Conservation (phyloP, 2,888 invertebrate genomes). For the Pammene fasciana region DNA sequence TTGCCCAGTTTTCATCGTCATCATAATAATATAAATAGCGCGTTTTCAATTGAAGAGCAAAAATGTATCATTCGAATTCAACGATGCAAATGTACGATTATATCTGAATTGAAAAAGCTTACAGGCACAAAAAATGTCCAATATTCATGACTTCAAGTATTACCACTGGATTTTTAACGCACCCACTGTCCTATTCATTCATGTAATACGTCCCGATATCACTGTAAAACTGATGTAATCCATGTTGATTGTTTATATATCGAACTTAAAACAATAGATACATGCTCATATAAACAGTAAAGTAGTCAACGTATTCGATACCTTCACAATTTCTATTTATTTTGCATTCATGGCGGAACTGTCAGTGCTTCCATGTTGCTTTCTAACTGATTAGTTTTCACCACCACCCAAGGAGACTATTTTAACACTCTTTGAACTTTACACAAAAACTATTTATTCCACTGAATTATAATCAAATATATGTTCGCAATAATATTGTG, state of each 20-base stretch:
- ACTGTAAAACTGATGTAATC: conserved; percentile 40
- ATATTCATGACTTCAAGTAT: conserved; percentile 36
- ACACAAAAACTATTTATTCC: conserved; percentile 38
- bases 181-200: conserved; percentile 35
- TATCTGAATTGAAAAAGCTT: conserved; percentile 33
- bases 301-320: conserved; percentile 52
- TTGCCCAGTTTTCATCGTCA: conserved; percentile 33
- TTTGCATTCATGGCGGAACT: conserved; percentile 85
- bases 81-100: conserved; percentile 29
- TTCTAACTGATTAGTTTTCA: conserved; percentile 65
- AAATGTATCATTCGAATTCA: conserved; percentile 13
- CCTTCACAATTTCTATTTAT: conserved; percentile 83
- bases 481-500: conserved; percentile 7
- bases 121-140: conserved; percentile 23
- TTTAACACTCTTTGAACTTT: conserved; percentile 43
- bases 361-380: conserved; percentile 84
- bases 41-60: conserved; percentile 20
- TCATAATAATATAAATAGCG: conserved; percentile 24
- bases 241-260: conserved; percentile 41
- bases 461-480: not conserved
- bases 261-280: conserved; percentile 50
- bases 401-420: conserved; percentile 40
- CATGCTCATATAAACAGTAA: conserved; percentile 45
- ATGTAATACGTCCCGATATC: conserved; percentile 21
- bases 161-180: conserved; percentile 32